Conservation (phyloP, 2,888 invertebrate genomes). For the Camptogramma bilineatum region DNA sequence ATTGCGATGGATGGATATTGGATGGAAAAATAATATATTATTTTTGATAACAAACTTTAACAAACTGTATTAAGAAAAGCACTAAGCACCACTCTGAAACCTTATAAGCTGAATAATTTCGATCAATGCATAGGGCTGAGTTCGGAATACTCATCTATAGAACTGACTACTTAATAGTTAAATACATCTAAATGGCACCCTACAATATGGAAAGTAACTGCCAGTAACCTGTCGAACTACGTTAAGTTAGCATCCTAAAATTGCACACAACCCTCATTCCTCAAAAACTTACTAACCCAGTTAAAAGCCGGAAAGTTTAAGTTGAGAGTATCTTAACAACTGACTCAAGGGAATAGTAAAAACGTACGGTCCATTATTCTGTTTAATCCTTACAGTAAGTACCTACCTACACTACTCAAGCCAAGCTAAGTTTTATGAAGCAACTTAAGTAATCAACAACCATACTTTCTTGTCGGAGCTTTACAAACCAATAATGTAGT, state of each 20-base stretch:
- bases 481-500: not conserved
- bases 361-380: not conserved
- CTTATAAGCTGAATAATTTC: too few species aligned
- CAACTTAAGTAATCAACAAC: not conserved
- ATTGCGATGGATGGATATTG: not conserved
- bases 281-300: constrained; percentile 1
- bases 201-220: not conserved
- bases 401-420: not conserved
- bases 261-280: not conserved
- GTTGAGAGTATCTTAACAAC: not conserved
- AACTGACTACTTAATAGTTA: too few species aligned
- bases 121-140: too few species aligned
- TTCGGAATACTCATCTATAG: too few species aligned
- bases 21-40: not conserved
- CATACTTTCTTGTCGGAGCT: not conserved
- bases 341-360: constrained; percentile 2
- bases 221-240: not conserved
- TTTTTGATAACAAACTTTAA: not conserved
- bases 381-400: not conserved
- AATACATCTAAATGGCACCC: not conserved
- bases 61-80: too few species aligned
- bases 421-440: constrained; percentile 3
- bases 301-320: not conserved
- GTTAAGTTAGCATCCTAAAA: not conserved
- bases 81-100: too few species aligned